Percentiles rank a stretch among this genome's conserved stretches.
Conservation (phyloP, 2,113 vertebrate species). For the Zapus hudsonius region DNA sequence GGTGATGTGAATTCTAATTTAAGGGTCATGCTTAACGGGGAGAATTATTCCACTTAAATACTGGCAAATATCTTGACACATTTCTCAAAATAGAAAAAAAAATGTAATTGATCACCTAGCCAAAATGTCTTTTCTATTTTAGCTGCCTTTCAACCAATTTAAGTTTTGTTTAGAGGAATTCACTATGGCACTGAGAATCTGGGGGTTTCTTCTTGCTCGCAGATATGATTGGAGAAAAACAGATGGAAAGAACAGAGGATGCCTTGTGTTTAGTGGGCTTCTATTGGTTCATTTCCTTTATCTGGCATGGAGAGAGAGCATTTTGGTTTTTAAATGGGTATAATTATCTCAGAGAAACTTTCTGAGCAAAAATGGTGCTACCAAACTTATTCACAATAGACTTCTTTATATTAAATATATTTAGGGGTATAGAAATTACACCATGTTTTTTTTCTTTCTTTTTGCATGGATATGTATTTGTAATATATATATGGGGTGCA, state of each 20-base stretch:
- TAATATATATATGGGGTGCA: no score
- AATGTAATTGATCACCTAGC: background rate
- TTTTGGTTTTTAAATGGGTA: background rate
- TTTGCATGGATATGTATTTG: no score
- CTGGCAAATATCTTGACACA: background rate
- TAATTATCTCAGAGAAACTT: background rate
- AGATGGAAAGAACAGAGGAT: background rate
- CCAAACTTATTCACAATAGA: background rate
- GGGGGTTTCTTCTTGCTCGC: background rate
- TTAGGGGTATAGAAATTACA: background rate
- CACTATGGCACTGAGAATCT: background rate
- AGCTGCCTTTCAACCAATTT: background rate
- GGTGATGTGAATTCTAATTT: constrained; percentile 30
- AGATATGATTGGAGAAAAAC: background rate
- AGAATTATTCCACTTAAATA: constrained; percentile 9
- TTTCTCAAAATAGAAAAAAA: constrained; percentile 49
- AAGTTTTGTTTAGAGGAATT: background rate
- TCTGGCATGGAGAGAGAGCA: background rate
- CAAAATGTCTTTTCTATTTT: constrained; percentile 18
- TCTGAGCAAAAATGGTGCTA: background rate
- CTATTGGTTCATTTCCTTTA: background rate
- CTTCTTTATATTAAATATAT: background rate
- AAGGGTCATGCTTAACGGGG: background rate
- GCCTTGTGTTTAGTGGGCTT: background rate
- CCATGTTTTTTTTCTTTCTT: no score